Evolutionary conservation across 2,797 vertebrate species (phyloP).

Genomic region (Rallus crepitans): DNA sequence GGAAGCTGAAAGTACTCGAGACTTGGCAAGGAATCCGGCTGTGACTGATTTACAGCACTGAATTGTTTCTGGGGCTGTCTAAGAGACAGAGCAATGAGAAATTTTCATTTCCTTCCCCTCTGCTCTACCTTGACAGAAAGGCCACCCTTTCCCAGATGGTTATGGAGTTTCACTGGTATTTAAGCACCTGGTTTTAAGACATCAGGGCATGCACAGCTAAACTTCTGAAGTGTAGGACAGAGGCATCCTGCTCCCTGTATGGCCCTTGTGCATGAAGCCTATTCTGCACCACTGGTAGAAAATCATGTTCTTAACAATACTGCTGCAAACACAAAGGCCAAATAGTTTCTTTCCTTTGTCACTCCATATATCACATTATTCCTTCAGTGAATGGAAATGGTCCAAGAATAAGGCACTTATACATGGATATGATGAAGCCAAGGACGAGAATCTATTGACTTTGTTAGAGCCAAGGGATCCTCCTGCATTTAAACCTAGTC

Average conservation of each 20-base stretch:
- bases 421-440: background rate
- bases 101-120: background rate
- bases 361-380: background rate
- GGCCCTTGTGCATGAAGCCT: background rate
- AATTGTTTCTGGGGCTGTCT: background rate
- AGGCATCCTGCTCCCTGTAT: background rate
- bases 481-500: background rate
- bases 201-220: background rate
- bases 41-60: background rate
- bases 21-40: background rate
- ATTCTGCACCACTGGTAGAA: background rate
- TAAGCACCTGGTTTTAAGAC: background rate
- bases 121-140: background rate
- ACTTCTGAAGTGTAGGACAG: background rate
- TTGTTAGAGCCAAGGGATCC: background rate
- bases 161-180: background rate
- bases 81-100: background rate
- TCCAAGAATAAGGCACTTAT: background rate
- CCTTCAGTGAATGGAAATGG: background rate
- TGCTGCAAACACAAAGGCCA: background rate
- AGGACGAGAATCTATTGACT: background rate
- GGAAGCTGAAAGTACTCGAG: background rate
- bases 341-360: background rate
- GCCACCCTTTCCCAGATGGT: background rate
- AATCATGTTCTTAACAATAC: background rate